Conservation (phyloP, 2,113 vertebrate species). For the Mionectes macconnelli region DNA sequence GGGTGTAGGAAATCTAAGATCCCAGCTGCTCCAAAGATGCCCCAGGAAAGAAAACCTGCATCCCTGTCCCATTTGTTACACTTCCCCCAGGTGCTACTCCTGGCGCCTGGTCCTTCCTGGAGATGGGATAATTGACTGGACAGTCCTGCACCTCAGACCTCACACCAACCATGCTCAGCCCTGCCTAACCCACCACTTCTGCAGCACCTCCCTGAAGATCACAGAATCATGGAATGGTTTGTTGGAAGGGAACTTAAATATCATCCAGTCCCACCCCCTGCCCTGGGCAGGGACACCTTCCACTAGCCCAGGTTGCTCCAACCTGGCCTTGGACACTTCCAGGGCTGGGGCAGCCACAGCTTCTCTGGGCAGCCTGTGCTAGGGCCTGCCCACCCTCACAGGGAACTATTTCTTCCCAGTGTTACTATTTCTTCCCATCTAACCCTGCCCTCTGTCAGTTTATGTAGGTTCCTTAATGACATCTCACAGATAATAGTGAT, state of each 20-base stretch:
- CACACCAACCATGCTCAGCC: neutral
- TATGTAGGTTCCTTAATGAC: neutral
- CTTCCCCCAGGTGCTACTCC: neutral
- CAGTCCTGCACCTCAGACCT: neutral
- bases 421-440: too few relatives aligned
- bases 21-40: neutral
- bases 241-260: neutral
- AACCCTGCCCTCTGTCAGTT: neutral
- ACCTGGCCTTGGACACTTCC: rapidly evolving
- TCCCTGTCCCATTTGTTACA: neutral
- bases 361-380: neutral
- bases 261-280: neutral
- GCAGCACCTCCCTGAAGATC: neutral
- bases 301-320: neutral
- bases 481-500: neutral
- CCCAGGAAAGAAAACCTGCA: neutral
- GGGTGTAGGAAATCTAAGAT: neutral
- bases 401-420: neutral
- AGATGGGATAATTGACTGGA: neutral
- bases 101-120: neutral
- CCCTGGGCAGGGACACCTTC: neutral
- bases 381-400: rapidly evolving
- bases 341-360: neutral
- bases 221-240: neutral
- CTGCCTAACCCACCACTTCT: neutral